Percentiles rank a stretch among this genome's conserved stretches.
phyloP scores from a whole-genome alignment of 1,140 invertebrate genomes.

The Phortica variegata region DNA sequence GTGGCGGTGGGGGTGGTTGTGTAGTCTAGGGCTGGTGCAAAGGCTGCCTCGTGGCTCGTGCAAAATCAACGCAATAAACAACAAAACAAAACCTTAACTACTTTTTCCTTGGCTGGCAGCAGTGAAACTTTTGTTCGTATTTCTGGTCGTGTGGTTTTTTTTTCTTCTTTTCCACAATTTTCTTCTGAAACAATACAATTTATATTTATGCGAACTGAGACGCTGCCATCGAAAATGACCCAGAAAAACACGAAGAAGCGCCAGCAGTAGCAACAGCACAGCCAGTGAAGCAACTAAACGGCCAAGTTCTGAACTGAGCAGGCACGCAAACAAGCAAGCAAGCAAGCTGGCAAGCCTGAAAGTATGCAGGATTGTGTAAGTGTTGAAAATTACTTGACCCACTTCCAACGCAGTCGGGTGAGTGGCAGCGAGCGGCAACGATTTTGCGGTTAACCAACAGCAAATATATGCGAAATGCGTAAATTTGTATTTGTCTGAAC shows the following conservation, averaged over 20 bases:
- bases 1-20: no score
- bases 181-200: conserved; percentile 49
- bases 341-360: conserved; percentile 2
- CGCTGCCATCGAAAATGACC: conserved; percentile 22
- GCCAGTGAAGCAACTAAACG: no score
- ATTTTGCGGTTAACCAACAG: no score
- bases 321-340: conserved; percentile 5
- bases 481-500: no score
- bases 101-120: conserved; percentile 44
- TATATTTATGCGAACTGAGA: conserved; percentile 45
- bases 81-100: conserved; percentile 55
- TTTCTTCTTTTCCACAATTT: no score
- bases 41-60: no score
- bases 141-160: no score
- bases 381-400: conserved; percentile 50
- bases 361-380: conserved; percentile 35
- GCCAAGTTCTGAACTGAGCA: conserved; percentile 20
- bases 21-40: no score
- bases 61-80: conserved; percentile 54
- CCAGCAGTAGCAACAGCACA: no score
- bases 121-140: conserved; percentile 41
- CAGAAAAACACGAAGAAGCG: conserved; percentile 16
- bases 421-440: no score
- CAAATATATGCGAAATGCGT: no score
- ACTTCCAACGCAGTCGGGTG: conserved; percentile 18